Percentiles rank a stretch among this genome's conserved stretches.
Conservation (phyloP, 2,888 invertebrate genomes). For the Diarsia brunnea region DNA sequence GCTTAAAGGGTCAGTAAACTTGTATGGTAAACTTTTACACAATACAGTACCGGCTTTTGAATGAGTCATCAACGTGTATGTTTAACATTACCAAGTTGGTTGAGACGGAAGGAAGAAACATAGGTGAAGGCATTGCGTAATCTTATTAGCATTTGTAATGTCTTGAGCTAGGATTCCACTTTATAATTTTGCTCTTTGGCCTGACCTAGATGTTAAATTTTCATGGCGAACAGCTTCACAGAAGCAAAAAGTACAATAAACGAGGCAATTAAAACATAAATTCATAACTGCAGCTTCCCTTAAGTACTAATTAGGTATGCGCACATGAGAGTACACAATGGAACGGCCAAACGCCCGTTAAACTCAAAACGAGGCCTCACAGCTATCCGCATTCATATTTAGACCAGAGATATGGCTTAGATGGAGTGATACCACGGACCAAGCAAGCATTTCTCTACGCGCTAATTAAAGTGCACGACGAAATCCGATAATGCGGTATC, state of each 20-base stretch:
- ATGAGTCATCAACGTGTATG: constrained; percentile 46
- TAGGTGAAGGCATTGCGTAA: constrained; percentile 29
- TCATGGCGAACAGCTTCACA: not conserved
- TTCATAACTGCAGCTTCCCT: constrained; percentile 47
- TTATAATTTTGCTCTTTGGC: constrained; percentile 3
- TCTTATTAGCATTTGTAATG: constrained; percentile 35
- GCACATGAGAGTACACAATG: constrained; percentile 32
- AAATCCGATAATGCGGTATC: constrained; percentile 83
- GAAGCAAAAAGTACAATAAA: constrained; percentile 1
- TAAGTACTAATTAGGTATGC: constrained; percentile 39
- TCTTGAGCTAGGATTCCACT: constrained; percentile 17
- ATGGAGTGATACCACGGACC: constrained; percentile 47
- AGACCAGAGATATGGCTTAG: constrained; percentile 63
- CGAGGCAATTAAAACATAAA: not conserved
- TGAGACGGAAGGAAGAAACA: constrained; percentile 37
- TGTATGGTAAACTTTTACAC: constrained; percentile 49
- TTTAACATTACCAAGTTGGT: constrained; percentile 31
- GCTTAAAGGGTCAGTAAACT: constrained; percentile 58
- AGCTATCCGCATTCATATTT: constrained; percentile 55
- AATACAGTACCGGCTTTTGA: constrained; percentile 40
- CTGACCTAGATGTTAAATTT: constrained; percentile 9
- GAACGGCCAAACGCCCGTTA: constrained; percentile 38
- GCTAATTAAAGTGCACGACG: constrained; percentile 82
- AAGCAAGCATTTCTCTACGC: constrained; percentile 78
- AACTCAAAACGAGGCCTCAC: constrained; percentile 48